These are phyloP conservation scores for Megamerina dolium DNA, from an alignment of 2,888 invertebrate species.

Conservation along the genomic window DNA sequence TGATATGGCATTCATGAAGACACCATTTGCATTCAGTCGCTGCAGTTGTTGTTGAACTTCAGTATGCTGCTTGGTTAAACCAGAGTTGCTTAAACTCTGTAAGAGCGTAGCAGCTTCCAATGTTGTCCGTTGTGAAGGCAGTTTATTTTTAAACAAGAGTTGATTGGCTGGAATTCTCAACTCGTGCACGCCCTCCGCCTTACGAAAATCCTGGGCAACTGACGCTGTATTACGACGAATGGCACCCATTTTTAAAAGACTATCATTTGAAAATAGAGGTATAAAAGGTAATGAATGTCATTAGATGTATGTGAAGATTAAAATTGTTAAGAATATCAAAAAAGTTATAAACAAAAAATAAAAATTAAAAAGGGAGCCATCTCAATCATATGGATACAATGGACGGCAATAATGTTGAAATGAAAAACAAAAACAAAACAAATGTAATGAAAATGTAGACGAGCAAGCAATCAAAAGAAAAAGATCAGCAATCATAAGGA, in stretches of 20 bases:
- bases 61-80: no score
- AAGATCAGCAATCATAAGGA: no score
- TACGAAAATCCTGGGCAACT: slow-evolving; percentile 59
- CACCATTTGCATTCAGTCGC: background rate
- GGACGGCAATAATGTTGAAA: no score
- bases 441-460: slow-evolving; percentile 1
- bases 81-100: slow-evolving; percentile 36
- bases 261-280: slow-evolving; percentile 19
- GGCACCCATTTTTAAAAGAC: slow-evolving; percentile 51
- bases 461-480: background rate
- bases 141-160: slow-evolving; percentile 48
- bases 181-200: slow-evolving; percentile 56
- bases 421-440: no score
- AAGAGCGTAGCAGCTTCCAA: slow-evolving; percentile 44
- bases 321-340: background rate
- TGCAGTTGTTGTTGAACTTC: slow-evolving; percentile 13
- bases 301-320: background rate
- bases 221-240: slow-evolving; percentile 51
- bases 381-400: no score
- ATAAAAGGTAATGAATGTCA: background rate
- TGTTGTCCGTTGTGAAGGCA: slow-evolving; percentile 47
- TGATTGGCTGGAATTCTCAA: slow-evolving; percentile 48
- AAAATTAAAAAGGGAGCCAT: background rate
- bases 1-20: no score
- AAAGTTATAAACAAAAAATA: background rate